Conservation (phyloP, 2,888 invertebrate species). For the Scelioninae gen. 2 region DNA sequence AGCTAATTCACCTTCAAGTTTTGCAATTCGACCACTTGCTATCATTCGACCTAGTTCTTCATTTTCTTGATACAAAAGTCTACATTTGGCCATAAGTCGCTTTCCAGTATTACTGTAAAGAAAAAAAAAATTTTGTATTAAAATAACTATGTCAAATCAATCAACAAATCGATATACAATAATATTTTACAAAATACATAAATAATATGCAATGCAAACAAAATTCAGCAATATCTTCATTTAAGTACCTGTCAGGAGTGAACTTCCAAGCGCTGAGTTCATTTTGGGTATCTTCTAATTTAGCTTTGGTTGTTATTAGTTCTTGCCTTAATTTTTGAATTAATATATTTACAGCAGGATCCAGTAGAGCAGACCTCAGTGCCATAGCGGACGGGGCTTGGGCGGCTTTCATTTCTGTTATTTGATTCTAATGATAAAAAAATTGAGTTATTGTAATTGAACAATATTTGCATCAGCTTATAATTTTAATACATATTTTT, state of each 20-base stretch:
- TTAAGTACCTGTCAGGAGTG: conserved; percentile 90
- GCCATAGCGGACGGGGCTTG: conserved; percentile 87
- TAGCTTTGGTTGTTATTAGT: conserved; percentile 90
- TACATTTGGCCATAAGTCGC: conserved; percentile 97
- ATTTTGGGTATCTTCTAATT: conserved; percentile 97
- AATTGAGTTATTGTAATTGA: too few relatives aligned
- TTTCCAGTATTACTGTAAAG: conserved; percentile 92
- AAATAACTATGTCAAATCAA: too few relatives aligned
- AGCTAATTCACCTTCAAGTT: conserved; percentile 95
- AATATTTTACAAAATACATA: too few relatives aligned
- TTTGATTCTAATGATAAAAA: too few relatives aligned
- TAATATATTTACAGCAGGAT: conserved; percentile 96
- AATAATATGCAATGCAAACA: too few relatives aligned
- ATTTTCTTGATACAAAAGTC: conserved; percentile 95
- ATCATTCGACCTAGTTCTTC: conserved; percentile 98
- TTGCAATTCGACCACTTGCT: conserved; percentile 94
- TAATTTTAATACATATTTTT: too few relatives aligned
- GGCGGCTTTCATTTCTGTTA: conserved; percentile 92
- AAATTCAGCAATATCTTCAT: too few relatives aligned
- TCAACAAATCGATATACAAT: too few relatives aligned
- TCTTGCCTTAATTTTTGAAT: conserved; percentile 94
- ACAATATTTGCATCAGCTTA: too few relatives aligned
- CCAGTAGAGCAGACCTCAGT: conserved; percentile 89
- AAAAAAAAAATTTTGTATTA: conserved; percentile 10
- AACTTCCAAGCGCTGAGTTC: conserved; percentile 99